Conservation (phyloP, 2,797 vertebrate species). For the Onychomys leucogaster region DNA sequence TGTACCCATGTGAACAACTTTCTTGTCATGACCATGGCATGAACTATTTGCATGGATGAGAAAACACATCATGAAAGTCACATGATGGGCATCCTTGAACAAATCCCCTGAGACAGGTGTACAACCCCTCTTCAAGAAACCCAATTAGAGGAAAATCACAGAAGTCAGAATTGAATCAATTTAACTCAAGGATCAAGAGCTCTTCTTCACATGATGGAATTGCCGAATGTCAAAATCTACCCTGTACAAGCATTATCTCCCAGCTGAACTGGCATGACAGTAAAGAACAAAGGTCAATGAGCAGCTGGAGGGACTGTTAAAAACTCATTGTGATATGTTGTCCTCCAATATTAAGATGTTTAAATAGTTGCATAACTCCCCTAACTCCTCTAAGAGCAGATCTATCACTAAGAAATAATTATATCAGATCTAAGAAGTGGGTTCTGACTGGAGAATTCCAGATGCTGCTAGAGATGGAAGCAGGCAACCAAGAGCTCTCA, state of each 20-base stretch:
- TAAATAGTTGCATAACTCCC: background rate
- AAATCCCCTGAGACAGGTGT: background rate
- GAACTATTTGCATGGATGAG: background rate
- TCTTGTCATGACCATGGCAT: background rate
- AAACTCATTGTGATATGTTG: background rate
- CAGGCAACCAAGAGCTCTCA: background rate
- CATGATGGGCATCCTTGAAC: background rate
- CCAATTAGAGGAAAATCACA: background rate
- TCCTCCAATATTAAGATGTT: background rate
- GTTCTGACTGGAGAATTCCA: background rate
- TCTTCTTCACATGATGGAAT: background rate
- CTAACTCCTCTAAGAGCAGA: background rate
- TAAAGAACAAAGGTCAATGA: background rate
- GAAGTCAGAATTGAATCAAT: background rate
- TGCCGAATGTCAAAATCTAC: background rate
- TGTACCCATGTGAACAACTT: background rate
- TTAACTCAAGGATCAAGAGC: background rate
- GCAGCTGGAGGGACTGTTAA: background rate
- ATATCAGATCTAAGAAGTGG: background rate
- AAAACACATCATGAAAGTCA: background rate
- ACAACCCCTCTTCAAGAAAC: background rate
- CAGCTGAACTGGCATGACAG: background rate
- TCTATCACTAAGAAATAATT: background rate
- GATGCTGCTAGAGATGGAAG: background rate
- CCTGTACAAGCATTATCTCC: background rate